Evolutionary conservation across 2,888 invertebrate genomes (phyloP).

Genomic region (Eupithecia dodoneata): DNA sequence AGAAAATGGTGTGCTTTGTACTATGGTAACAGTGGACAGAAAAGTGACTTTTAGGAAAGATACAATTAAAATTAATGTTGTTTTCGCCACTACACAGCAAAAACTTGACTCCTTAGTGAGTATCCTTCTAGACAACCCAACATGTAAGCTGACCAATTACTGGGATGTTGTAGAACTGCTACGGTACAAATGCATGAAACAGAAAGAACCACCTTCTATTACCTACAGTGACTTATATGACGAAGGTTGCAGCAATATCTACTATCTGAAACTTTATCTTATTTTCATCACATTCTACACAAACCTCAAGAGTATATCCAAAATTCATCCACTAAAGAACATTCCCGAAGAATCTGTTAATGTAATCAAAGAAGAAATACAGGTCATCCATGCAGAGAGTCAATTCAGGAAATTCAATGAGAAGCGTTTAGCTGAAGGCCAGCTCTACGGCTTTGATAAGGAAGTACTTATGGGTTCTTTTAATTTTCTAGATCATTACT

Average conservation of each 20-base stretch:
- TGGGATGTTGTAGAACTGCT: constrained; percentile 71
- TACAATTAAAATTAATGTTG: constrained; percentile 55
- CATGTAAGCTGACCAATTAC: constrained; percentile 57
- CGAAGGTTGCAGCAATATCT: constrained; percentile 56
- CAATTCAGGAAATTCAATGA: constrained; percentile 51
- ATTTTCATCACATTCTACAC: constrained; percentile 56
- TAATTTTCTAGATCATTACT: constrained; percentile 63
- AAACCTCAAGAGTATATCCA: constrained; percentile 53
- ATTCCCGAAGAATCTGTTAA: constrained; percentile 63
- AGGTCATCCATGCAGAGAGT: constrained; percentile 57
- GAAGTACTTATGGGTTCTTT: constrained; percentile 58
- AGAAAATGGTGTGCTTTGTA: constrained; percentile 57
- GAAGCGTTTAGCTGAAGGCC: constrained; percentile 44
- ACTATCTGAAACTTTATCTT: constrained; percentile 68
- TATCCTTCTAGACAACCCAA: constrained; percentile 60
- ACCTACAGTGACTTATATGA: constrained; percentile 56
- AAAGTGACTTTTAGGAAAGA: constrained; percentile 62
- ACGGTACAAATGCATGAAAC: constrained; percentile 63
- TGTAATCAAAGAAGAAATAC: constrained; percentile 63
- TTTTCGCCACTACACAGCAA: constrained; percentile 53
- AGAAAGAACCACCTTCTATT: constrained; percentile 57
- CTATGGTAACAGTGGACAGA: constrained; percentile 57
- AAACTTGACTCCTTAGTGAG: constrained; percentile 49
- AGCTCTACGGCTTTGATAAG: constrained; percentile 50
- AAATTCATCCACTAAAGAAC: constrained; percentile 41